Evolutionary conservation across 2,113 vertebrate genomes (phyloP).

Genomic region (human): DNA sequence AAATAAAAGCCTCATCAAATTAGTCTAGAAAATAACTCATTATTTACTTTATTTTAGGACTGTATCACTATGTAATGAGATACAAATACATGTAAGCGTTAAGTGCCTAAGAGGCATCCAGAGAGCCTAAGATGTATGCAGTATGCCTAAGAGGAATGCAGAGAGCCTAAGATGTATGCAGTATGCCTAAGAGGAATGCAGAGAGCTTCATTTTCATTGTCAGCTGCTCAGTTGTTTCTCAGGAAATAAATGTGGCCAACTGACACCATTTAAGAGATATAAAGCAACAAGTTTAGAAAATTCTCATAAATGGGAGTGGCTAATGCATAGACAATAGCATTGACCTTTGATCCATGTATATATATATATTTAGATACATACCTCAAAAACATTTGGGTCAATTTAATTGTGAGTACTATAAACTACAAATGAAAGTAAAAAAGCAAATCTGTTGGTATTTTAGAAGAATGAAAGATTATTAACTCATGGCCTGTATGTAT

Average conservation of each 20-base stretch:
- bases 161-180: not conserved
- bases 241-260: not conserved
- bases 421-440: not conserved
- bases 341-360: not conserved
- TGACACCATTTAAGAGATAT: not conserved
- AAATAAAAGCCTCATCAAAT: not conserved
- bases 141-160: not conserved
- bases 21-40: not conserved
- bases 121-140: not conserved
- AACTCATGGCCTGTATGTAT: not conserved
- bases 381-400: not conserved
- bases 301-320: not conserved
- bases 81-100: not conserved
- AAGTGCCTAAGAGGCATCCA: not conserved
- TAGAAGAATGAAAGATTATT: not conserved
- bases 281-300: not conserved
- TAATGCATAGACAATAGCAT: not conserved
- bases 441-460: not conserved
- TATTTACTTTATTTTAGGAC: not conserved
- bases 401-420: not conserved
- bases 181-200: not conserved
- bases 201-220: not conserved
- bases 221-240: not conserved
- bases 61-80: not conserved
- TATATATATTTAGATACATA: not conserved